Evolutionary conservation across 2,888 invertebrate species (phyloP).

Genomic region (Drosophila flavopinicola): DNA sequence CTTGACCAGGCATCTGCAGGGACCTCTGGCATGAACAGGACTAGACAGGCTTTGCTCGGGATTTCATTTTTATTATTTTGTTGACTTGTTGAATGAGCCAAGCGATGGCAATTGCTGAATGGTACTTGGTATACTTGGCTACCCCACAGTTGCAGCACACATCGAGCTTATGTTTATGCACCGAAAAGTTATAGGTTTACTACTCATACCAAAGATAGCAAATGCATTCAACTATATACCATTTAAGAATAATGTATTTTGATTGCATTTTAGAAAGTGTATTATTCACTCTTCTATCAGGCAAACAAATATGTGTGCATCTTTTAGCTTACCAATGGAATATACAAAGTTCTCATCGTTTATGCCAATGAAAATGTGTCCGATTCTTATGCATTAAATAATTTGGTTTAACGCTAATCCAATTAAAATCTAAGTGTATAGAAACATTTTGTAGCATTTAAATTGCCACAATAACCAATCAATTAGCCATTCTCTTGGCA

Average conservation of each 20-base stretch:
- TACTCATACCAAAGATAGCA: too few relatives aligned
- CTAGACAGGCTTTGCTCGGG: constrained; percentile 29
- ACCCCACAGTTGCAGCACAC: background rate
- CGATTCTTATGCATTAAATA: too few relatives aligned
- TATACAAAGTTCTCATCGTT: too few relatives aligned
- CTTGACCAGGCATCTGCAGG: constrained; percentile 51
- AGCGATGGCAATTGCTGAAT: constrained; percentile 65
- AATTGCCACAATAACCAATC: constrained; percentile 22
- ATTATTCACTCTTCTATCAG: too few relatives aligned
- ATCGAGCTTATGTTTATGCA: too few relatives aligned
- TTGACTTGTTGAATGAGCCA: constrained; percentile 72
- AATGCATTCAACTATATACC: too few relatives aligned
- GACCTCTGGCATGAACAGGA: background rate
- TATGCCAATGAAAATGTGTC: too few relatives aligned
- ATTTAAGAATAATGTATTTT: too few relatives aligned
- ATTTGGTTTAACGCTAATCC: too few relatives aligned
- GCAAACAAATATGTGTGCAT: too few relatives aligned
- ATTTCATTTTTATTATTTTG: constrained; percentile 58
- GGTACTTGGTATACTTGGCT: constrained; percentile 50
- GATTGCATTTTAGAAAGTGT: background rate
- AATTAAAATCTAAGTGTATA: background rate
- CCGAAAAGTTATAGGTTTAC: background rate
- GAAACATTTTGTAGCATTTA: background rate
- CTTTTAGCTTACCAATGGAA: too few relatives aligned
- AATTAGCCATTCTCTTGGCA: constrained; percentile 35